Evolutionary conservation across 2,113 vertebrate species (phyloP).

Genomic region (Cettia cetti): DNA sequence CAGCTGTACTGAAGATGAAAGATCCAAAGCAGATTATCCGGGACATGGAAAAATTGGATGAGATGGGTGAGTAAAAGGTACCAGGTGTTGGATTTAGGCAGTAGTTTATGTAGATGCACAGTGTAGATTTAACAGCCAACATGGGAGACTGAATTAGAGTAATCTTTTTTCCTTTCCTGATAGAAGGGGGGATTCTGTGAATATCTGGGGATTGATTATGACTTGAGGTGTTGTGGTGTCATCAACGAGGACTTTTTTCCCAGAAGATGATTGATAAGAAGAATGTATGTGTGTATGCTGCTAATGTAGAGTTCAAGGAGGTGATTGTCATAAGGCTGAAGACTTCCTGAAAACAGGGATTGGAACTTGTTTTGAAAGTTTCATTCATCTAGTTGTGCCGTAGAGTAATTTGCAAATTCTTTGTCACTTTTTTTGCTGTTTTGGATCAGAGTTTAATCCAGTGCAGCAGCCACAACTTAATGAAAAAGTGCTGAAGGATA

Average conservation of each 20-base stretch:
- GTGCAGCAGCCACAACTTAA: conserved; percentile 94
- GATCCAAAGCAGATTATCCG: conserved; percentile 98
- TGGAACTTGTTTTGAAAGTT: background rate
- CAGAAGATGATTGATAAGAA: background rate
- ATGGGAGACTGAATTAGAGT: background rate
- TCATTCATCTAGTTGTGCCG: background rate
- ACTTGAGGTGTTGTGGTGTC: background rate
- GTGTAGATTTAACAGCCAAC: background rate
- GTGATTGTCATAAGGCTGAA: background rate
- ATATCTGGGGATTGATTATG: background rate
- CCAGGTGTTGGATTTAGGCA: background rate
- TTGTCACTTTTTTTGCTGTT: background rate
- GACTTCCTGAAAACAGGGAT: background rate
- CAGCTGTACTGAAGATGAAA: conserved; percentile 98
- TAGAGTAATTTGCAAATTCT: background rate
- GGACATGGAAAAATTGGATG: conserved; percentile 99
- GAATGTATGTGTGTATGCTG: background rate
- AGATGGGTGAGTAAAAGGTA: conserved; percentile 85
- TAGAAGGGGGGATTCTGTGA: background rate
- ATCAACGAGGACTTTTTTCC: background rate
- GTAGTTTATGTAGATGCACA: background rate
- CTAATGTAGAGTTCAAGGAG: background rate
- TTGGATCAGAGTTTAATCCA: conserved; percentile 89
- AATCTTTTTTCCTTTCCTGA: background rate
- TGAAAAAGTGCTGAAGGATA: conserved; percentile 96